These are phyloP conservation scores for Bubo bubo DNA, from an alignment of 2,113 vertebrate genomes.

Conservation along the genomic window DNA sequence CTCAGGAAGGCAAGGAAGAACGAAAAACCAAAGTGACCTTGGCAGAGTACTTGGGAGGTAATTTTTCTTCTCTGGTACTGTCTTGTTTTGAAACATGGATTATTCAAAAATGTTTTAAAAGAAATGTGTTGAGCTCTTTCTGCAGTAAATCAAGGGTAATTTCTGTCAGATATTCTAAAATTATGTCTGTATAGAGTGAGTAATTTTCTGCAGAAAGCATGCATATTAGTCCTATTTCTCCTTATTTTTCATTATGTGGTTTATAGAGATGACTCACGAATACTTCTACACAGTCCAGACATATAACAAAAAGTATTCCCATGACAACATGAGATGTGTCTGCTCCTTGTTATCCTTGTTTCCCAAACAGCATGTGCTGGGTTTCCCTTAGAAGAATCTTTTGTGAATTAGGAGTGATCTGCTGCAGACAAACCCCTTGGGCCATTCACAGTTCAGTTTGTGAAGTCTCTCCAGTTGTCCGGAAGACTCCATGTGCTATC, in stretches of 20 bases:
- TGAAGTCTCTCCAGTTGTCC: neutral
- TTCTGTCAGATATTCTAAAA: neutral
- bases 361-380: neutral
- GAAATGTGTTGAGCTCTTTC: neutral
- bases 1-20: neutral
- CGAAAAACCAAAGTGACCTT: neutral
- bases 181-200: neutral
- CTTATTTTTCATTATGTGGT: neutral
- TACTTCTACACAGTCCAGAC: neutral
- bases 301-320: neutral
- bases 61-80: neutral
- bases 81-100: neutral
- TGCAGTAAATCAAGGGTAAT: neutral
- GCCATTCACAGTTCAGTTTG: neutral
- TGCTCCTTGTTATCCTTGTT: constrained; percentile 18
- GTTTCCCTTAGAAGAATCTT: constrained; percentile 5
- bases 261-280: neutral
- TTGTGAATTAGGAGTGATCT: constrained; percentile 17
- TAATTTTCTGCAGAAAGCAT: neutral
- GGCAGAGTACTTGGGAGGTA: neutral
- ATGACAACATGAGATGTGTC: neutral
- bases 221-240: neutral
- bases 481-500: neutral
- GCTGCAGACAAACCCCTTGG: neutral
- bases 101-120: neutral